Evolutionary conservation across 2,888 invertebrate species (phyloP).

Genomic region (Baccha elongata): DNA sequence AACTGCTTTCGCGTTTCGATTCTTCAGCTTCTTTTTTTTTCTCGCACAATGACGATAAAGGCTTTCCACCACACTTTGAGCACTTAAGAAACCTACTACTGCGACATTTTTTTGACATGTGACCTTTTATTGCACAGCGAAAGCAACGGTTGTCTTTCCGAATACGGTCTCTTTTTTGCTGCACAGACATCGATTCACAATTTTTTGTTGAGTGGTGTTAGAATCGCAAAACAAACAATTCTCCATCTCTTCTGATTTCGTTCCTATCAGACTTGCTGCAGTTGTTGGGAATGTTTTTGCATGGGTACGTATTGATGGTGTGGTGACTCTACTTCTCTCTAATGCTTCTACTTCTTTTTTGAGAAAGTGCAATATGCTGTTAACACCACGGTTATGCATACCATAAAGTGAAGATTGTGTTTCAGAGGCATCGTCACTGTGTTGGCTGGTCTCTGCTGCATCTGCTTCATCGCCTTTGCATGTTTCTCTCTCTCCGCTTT

Average conservation of each 20-base stretch:
- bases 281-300: slow-evolving; percentile 6
- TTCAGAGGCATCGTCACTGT: slow-evolving; percentile 6
- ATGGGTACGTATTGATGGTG: neutral
- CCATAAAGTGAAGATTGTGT: slow-evolving; percentile 12
- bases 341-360: slow-evolving; percentile 31
- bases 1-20: neutral
- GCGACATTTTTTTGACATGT: slow-evolving; percentile 21
- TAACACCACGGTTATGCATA: slow-evolving; percentile 23
- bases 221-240: slow-evolving; percentile 26
- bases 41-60: slow-evolving; percentile 19
- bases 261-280: slow-evolving; percentile 21
- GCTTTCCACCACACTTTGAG: slow-evolving; percentile 16
- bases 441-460: neutral
- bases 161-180: slow-evolving; percentile 23
- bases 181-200: slow-evolving; percentile 27
- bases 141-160: slow-evolving; percentile 28
- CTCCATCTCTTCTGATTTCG: slow-evolving; percentile 1
- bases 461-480: neutral
- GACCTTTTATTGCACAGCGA: slow-evolving; percentile 27
- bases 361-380: slow-evolving; percentile 21
- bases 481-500: neutral
- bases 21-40: slow-evolving; percentile 9
- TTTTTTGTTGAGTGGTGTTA: slow-evolving; percentile 4
- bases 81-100: slow-evolving; percentile 15
- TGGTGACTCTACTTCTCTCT: too few relatives aligned